Evolutionary conservation across 2,797 vertebrate genomes (phyloP).

Genomic region (Rhinogobio ventralis): DNA sequence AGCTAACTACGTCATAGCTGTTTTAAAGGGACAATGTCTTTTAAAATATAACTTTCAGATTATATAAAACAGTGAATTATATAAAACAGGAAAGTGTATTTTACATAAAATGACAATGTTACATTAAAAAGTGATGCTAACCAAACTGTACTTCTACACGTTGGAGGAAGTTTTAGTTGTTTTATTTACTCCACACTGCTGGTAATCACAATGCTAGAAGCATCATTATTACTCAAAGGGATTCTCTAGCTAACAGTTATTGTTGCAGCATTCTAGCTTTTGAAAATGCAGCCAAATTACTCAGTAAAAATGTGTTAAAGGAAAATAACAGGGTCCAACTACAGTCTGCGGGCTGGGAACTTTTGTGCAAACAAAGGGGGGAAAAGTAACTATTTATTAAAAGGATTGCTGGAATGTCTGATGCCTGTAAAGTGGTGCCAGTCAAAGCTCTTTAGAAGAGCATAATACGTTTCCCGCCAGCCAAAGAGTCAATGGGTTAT

Average conservation of each 20-base stretch:
- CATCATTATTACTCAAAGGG: background rate
- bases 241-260: background rate
- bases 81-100: background rate
- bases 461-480: background rate
- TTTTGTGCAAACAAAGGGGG: background rate
- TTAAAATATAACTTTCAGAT: background rate
- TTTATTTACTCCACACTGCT: background rate
- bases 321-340: background rate
- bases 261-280: background rate
- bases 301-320: background rate
- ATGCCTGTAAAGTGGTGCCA: background rate
- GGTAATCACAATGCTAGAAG: too few species aligned
- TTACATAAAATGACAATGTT: background rate
- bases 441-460: conserved; percentile 10
- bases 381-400: background rate
- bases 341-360: background rate
- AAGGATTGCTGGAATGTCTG: background rate
- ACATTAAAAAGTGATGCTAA: too few species aligned
- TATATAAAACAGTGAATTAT: background rate
- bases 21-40: background rate
- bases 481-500: conserved; percentile 19
- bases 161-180: background rate
- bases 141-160: background rate
- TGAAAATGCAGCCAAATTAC: background rate
- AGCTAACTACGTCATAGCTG: background rate